Conservation (phyloP, 2,888 invertebrate species). For the Gisinianus flammeolus region DNA sequence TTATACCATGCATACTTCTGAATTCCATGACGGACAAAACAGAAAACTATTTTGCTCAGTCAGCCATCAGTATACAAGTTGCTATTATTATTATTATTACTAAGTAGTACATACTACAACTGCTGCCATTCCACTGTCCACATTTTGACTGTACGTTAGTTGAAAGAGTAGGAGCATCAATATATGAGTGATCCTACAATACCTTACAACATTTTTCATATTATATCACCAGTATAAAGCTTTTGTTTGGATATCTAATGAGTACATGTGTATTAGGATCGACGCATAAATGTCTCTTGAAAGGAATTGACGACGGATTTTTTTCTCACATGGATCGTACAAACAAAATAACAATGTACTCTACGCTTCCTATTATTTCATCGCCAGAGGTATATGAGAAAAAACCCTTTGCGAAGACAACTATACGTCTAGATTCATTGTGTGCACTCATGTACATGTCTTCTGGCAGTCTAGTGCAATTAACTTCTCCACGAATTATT, state of each 20-base stretch:
- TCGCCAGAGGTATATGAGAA: not conserved
- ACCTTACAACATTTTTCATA: not conserved
- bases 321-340: not conserved
- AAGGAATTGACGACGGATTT: not conserved
- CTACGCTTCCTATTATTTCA: not conserved
- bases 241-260: conserved; percentile 4
- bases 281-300: not conserved
- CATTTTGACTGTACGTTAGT: no score
- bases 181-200: no score
- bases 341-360: not conserved
- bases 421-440: not conserved
- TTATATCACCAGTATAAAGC: not conserved
- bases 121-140: no score
- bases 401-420: not conserved
- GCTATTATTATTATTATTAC: no score
- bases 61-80: no score
- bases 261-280: not conserved
- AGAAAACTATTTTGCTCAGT: no score
- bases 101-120: no score
- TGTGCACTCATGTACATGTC: conserved; percentile 12
- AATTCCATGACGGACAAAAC: no score
- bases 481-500: conserved; percentile 25
- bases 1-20: no score
- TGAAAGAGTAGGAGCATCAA: no score
- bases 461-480: conserved; percentile 18